These are phyloP conservation scores for Lissocephala sabroskyi DNA, from an alignment of 2,888 invertebrate genomes.

Conservation along the genomic window DNA sequence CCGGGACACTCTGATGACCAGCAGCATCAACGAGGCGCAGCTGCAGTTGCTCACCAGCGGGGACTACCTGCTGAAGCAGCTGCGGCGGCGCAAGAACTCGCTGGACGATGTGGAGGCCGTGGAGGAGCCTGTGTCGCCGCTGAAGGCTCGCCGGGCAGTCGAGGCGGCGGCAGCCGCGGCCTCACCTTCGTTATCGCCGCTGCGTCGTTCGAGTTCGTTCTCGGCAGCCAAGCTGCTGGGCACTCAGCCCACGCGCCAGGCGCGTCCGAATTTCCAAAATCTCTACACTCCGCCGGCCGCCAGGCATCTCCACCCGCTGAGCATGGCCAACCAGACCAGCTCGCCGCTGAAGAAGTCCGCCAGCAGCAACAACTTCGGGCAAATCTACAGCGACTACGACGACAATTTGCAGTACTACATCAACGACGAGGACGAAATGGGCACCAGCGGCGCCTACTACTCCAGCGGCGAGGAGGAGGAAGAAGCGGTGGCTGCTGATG, in stretches of 20 bases:
- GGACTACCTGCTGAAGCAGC: slow-evolving; percentile 65
- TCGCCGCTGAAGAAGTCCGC: slow-evolving; percentile 69
- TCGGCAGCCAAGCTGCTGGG: slow-evolving; percentile 44
- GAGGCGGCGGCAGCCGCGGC: slow-evolving; percentile 29
- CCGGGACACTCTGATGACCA: slow-evolving; percentile 62
- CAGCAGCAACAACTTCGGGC: slow-evolving; percentile 71
- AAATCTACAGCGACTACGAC: slow-evolving; percentile 70
- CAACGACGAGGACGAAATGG: slow-evolving; percentile 71
- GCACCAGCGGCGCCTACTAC: slow-evolving; percentile 67
- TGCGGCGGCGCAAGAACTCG: slow-evolving; percentile 71
- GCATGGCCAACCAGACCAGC: slow-evolving; percentile 20
- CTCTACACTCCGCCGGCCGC: slow-evolving; percentile 69
- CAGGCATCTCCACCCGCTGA: slow-evolving; percentile 45
- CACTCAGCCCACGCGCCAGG: slow-evolving; percentile 43
- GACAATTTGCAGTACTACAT: slow-evolving; percentile 71
- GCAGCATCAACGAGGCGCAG: slow-evolving; percentile 71
- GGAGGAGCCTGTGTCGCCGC: slow-evolving; percentile 33
- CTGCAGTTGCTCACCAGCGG: slow-evolving; percentile 66
- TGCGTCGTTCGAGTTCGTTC: slow-evolving; percentile 81
- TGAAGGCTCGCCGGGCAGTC: slow-evolving; percentile 21
- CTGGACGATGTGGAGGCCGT: slow-evolving; percentile 59
- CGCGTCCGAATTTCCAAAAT: slow-evolving; percentile 65
- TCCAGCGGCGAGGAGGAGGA: slow-evolving; percentile 62
- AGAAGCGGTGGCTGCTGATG: slow-evolving; percentile 41
- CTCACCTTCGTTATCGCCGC: slow-evolving; percentile 69